phyloP scores from a whole-genome alignment of 2,797 vertebrate genomes.

The Eulemur rubriventer region DNA sequence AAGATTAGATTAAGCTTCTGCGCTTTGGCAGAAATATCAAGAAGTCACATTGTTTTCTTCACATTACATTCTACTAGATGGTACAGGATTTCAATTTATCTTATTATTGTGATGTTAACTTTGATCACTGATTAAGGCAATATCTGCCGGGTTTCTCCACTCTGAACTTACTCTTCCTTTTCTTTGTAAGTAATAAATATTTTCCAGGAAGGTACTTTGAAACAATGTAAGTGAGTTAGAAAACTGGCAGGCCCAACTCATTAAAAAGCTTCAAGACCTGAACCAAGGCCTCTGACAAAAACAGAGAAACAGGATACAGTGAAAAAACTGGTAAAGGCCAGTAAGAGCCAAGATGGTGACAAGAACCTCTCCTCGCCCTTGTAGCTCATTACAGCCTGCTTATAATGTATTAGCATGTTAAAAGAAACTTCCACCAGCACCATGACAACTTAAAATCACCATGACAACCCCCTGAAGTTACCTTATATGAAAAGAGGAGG shows the following conservation, averaged over 20 bases:
- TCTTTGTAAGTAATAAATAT: constrained; percentile 24
- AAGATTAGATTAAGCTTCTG: neutral
- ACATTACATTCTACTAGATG: neutral
- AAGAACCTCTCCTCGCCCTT: neutral
- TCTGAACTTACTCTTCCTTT: neutral
- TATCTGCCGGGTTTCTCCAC: neutral
- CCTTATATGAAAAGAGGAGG: neutral
- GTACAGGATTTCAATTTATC: neutral
- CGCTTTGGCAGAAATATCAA: neutral
- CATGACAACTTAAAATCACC: neutral
- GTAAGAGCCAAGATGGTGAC: neutral
- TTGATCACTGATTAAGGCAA: neutral
- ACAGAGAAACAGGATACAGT: neutral
- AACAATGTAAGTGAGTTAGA: neutral
- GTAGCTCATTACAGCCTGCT: neutral
- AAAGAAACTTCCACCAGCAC: neutral
- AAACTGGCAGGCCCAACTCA: neutral
- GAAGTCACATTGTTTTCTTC: neutral
- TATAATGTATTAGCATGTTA: neutral
- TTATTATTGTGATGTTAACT: neutral
- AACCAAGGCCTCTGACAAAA: too few relatives aligned
- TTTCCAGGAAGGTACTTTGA: neutral
- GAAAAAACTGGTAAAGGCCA: neutral
- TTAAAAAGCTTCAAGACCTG: neutral
- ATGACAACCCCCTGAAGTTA: neutral